These are phyloP conservation scores for Cossypha caffra DNA, from an alignment of 2,797 vertebrate genomes.

Conservation along the genomic window DNA sequence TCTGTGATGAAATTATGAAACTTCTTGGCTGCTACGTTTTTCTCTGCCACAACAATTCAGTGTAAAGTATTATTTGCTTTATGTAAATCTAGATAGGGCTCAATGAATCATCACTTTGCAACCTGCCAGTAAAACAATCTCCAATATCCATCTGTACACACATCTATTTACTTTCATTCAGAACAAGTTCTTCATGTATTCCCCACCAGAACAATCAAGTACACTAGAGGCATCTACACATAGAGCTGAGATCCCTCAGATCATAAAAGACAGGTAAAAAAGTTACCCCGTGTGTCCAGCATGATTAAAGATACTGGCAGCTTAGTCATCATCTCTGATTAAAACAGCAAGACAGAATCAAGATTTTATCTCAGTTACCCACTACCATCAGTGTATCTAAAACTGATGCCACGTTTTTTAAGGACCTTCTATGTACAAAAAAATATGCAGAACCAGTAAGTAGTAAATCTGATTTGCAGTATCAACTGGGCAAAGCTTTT, in stretches of 20 bases:
- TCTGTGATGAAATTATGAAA: slow-evolving; percentile 56
- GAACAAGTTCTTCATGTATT: not conserved
- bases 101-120: slow-evolving; percentile 57
- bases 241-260: slow-evolving; percentile 1
- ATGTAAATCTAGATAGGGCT: slow-evolving; percentile 14
- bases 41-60: not conserved
- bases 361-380: slow-evolving; percentile 35
- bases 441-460: not conserved
- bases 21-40: slow-evolving; percentile 46
- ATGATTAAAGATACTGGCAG: not conserved
- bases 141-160: slow-evolving; percentile 25
- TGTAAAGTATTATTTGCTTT: slow-evolving; percentile 11
- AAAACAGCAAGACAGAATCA: slow-evolving; percentile 25
- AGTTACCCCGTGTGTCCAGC: not conserved
- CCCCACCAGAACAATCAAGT: slow-evolving; percentile 6
- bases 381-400: not conserved
- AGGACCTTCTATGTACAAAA: not conserved
- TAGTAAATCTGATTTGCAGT: not conserved
- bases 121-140: slow-evolving; percentile 24
- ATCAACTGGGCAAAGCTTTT: not conserved
- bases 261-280: not conserved
- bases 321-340: not conserved
- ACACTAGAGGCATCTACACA: not conserved
- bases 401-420: slow-evolving; percentile 6
- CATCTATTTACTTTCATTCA: not conserved